Evolutionary conservation across 2,113 vertebrate species (phyloP).

Genomic region (Psittacula cyanocephala): DNA sequence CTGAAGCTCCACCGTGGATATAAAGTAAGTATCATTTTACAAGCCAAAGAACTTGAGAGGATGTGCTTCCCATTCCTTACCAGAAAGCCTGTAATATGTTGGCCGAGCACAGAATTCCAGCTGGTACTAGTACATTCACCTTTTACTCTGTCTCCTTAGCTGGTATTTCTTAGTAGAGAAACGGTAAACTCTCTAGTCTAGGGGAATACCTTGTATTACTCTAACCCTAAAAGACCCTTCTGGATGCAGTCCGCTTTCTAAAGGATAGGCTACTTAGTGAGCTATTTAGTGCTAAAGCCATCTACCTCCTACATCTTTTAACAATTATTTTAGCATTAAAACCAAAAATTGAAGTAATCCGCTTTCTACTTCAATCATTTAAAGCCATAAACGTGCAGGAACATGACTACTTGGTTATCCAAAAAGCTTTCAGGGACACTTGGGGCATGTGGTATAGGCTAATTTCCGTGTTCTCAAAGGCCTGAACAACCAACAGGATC

Average conservation of each 20-base stretch:
- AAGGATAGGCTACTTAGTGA: background rate
- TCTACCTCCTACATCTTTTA: background rate
- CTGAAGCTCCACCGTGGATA: background rate
- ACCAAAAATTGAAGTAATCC: background rate
- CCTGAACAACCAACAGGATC: background rate
- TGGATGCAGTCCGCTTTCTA: background rate
- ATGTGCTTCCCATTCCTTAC: background rate
- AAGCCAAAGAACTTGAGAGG: background rate
- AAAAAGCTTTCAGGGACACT: background rate
- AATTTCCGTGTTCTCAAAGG: background rate
- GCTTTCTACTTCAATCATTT: background rate
- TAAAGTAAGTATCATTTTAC: background rate
- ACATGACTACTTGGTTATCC: background rate
- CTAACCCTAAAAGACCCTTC: background rate
- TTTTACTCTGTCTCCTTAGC: background rate
- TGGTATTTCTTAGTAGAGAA: background rate
- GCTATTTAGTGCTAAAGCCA: background rate
- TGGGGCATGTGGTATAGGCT: background rate
- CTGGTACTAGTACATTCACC: background rate
- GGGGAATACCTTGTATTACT: background rate
- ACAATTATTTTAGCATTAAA: background rate
- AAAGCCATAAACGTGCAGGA: background rate
- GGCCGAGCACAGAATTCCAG: background rate
- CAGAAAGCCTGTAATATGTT: background rate
- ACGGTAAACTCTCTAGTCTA: background rate